Evolutionary conservation across 2,797 vertebrate species (phyloP), one percentile per base, ranked within the genome.

Genomic region (Acrocephalus scirpaceus): DNA sequence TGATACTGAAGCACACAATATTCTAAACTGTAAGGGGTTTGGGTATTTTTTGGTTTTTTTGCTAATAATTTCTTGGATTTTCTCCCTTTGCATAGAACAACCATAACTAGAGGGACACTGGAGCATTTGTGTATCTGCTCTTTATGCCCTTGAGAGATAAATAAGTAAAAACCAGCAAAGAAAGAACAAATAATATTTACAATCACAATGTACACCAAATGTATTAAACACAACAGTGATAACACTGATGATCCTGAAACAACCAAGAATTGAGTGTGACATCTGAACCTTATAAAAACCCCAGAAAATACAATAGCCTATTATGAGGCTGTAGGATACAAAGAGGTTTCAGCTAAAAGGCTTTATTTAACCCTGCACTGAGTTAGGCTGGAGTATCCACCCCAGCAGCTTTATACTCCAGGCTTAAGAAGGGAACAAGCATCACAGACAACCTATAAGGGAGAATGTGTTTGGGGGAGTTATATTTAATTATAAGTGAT

Each of bases 241-340:
- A 86, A 80, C 66, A 69, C 23, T 25, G 65, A 44, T 72, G 66
- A 75, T 40, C 60, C n/a, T 75, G 89, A 90, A 81, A 73, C 60
- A 90, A 29, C 30, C 47, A 58, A 48, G 77, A 69, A 75, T 4
- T 47, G 66, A 86, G 58, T 48, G 47, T 12, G 50, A 62, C 60
- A 69, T 92, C 72, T 74, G 75, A 89, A 50, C 56, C 81, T 92
- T 51, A 60, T 38, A 88, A 62, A 94, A 92, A 22, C 15, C 66
- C 61, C 69, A 80, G 84, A 70, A 90, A 62, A 72, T 6, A 95
- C 92, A 96, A 84, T 66, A 75, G 85, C 23, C 85, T 78, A 81
- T 91, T 91, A 91, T 95, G 50, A 85, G 79, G 51, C 54, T 84
- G 76, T 36, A 53, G 58, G 85, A 92, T 53, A 95, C 84, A 90